Percentiles rank a stretch among this genome's conserved stretches.
phyloP scores from a whole-genome alignment of 2,888 invertebrate genomes.

The Quadriops clusia region DNA sequence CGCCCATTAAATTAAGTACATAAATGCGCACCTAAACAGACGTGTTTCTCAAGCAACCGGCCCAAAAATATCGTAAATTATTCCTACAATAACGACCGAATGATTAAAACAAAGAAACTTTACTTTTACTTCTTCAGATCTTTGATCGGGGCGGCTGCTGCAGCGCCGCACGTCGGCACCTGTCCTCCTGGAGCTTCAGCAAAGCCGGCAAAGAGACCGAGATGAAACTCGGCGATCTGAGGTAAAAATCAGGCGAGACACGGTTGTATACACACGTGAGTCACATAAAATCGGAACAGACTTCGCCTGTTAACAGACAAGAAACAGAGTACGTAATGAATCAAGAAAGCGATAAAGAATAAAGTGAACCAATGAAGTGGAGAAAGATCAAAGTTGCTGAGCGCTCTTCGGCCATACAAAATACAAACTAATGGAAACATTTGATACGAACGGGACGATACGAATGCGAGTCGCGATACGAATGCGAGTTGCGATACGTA shows the following conservation, averaged over 20 bases:
- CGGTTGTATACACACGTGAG: constrained; percentile 28
- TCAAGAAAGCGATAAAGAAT: constrained; percentile 33
- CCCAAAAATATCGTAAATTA: constrained; percentile 12
- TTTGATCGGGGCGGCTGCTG: not conserved
- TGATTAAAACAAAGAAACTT: constrained; percentile 12
- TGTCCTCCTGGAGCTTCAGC: constrained; percentile 7
- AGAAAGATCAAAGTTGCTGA: constrained; percentile 31
- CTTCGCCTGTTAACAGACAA: constrained; percentile 33
- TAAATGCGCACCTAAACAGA: constrained; percentile 8
- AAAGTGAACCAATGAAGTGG: constrained; percentile 32
- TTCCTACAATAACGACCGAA: constrained; percentile 8
- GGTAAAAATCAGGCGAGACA: constrained; percentile 17
- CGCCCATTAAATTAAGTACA: no score
- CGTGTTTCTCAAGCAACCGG: constrained; percentile 9
- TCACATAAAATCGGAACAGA: constrained; percentile 33
- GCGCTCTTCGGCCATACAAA: constrained; percentile 26
- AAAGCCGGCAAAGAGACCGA: constrained; percentile 6
- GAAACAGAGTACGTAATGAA: constrained; percentile 32
- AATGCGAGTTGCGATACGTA: no score
- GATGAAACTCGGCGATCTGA: constrained; percentile 5
- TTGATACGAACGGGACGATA: no score
- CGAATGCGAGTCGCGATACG: no score
- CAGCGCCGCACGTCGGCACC: constrained; percentile 7
- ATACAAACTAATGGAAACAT: constrained; percentile 24
- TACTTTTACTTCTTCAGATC: constrained; percentile 5